Percentiles rank a stretch among this genome's conserved stretches.
Evolutionary conservation across 2,888 invertebrate species (phyloP).

Genomic region (Drymonia ruficornis): DNA sequence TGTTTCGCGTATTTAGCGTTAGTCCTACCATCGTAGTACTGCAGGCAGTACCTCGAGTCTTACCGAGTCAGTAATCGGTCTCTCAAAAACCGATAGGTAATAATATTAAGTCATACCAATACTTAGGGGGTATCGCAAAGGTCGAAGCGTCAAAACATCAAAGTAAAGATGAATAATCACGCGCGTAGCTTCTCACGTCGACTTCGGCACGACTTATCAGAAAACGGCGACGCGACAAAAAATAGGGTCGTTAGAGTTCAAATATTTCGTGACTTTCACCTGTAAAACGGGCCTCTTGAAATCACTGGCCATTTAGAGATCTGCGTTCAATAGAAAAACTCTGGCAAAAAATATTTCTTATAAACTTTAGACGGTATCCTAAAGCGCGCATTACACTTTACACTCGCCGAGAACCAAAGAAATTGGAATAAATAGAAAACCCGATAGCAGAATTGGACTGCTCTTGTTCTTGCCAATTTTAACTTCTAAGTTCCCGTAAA

Average conservation of each 20-base stretch:
- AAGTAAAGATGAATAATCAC: constrained; percentile 20
- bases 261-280: constrained; percentile 65
- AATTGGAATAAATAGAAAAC: no score
- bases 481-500: no score
- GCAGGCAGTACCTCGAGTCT: no score
- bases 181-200: constrained; percentile 18
- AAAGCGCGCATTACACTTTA: no score
- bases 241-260: constrained; percentile 66
- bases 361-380: neutral
- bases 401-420: no score
- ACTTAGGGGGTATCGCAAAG: neutral
- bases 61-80: no score
- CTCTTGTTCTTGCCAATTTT: no score
- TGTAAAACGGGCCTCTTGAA: constrained; percentile 20
- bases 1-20: no score
- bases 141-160: constrained; percentile 22
- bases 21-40: no score
- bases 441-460: no score
- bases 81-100: no score
- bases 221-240: constrained; percentile 40
- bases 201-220: constrained; percentile 14
- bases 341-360: no score
- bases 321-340: neutral
- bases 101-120: neutral
- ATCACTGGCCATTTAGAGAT: neutral